phyloP scores from a whole-genome alignment of 2,888 invertebrate genomes.

The Petrophora chlorosata region DNA sequence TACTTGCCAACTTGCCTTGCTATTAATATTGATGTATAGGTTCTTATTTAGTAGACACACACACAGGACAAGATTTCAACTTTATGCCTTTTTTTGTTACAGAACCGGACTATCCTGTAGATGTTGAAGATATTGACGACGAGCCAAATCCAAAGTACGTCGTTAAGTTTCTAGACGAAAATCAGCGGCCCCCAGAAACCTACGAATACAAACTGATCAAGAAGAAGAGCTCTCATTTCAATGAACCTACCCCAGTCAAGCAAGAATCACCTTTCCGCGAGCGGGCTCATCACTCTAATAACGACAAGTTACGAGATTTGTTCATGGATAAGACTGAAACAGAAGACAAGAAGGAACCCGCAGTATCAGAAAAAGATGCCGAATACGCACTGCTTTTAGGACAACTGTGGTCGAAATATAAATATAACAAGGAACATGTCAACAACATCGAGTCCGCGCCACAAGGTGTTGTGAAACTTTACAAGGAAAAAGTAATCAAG shows the following conservation, averaged over 20 bases:
- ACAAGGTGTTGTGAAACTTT: slow-evolving; percentile 75
- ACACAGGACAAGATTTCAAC: too few relatives aligned
- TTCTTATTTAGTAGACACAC: background rate
- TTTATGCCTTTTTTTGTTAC: slow-evolving; percentile 40
- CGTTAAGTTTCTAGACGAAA: slow-evolving; percentile 66
- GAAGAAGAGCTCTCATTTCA: slow-evolving; percentile 66
- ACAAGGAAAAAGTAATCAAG: slow-evolving; percentile 74
- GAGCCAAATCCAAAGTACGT: slow-evolving; percentile 66
- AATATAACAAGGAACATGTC: slow-evolving; percentile 66
- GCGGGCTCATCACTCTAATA: slow-evolving; percentile 68
- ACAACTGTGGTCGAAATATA: slow-evolving; percentile 84
- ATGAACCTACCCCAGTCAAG: slow-evolving; percentile 41
- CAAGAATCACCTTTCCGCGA: slow-evolving; percentile 77
- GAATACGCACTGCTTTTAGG: slow-evolving; percentile 82
- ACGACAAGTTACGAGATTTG: slow-evolving; percentile 68
- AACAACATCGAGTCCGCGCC: slow-evolving; percentile 61
- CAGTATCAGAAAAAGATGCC: slow-evolving; percentile 69
- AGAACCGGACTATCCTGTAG: slow-evolving; percentile 70
- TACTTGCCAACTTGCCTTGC: too few relatives aligned
- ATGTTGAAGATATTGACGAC: slow-evolving; percentile 65
- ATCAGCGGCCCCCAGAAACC: slow-evolving; percentile 74
- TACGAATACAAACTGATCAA: slow-evolving; percentile 83
- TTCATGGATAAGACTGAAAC: slow-evolving; percentile 66
- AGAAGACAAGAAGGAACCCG: slow-evolving; percentile 59
- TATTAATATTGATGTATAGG: too few relatives aligned